Percentiles rank a stretch among this genome's conserved stretches.
Conservation (phyloP, 1,140 invertebrate genomes). For the Drosophila grimshawi region DNA sequence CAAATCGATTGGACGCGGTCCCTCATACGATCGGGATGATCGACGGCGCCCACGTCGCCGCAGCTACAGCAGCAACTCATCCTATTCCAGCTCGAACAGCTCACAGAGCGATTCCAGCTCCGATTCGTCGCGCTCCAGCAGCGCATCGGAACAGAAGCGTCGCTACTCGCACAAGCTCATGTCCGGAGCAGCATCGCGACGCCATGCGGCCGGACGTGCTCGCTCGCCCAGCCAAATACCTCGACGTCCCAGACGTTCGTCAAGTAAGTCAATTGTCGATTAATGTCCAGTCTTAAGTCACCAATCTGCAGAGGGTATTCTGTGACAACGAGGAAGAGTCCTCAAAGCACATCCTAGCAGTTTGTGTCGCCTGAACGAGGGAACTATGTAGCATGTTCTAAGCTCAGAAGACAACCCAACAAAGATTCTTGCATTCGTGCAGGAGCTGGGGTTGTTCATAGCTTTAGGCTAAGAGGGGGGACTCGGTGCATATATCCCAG, state of each 20-base stretch:
- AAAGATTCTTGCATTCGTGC: too few species aligned
- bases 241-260: slow-evolving; percentile 62
- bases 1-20: slow-evolving; percentile 87
- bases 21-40: slow-evolving; percentile 73
- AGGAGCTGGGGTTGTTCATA: too few species aligned
- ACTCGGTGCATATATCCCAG: too few species aligned
- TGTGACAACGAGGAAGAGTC: too few species aligned
- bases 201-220: slow-evolving; percentile 46
- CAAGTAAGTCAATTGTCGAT: slow-evolving; percentile 58
- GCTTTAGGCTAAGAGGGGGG: too few species aligned
- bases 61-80: slow-evolving; percentile 86
- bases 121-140: slow-evolving; percentile 79
- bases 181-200: slow-evolving; percentile 48
- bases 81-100: slow-evolving; percentile 88
- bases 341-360: too few species aligned
- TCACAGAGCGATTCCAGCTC: slow-evolving; percentile 85
- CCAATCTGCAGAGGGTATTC: neutral
- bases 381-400: too few species aligned
- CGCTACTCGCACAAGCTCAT: slow-evolving; percentile 74
- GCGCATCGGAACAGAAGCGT: slow-evolving; percentile 65
- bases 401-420: too few species aligned
- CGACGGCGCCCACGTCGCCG: slow-evolving; percentile 83
- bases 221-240: slow-evolving; percentile 74
- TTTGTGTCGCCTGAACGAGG: too few species aligned
- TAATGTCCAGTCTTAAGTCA: neutral